Evolutionary conservation across 1,140 invertebrate species (phyloP).

Genomic region (Phymastichus coffea): DNA sequence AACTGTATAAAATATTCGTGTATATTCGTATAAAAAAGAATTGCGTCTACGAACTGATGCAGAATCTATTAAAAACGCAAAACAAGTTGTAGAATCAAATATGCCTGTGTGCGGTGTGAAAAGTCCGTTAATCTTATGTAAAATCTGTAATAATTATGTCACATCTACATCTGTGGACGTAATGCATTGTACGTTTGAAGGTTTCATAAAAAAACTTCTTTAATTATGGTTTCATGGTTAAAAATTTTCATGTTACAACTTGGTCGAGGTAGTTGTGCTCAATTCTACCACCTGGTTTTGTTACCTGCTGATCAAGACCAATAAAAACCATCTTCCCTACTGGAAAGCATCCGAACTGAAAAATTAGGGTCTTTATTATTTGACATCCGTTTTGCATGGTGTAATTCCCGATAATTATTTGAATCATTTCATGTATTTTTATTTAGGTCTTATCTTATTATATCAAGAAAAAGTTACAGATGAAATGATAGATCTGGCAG

Average conservation of each 20-base stretch:
- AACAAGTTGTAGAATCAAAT: background rate
- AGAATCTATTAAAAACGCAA: background rate
- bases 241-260: too few relatives aligned
- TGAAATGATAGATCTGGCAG: too few relatives aligned
- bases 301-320: slow-evolving; percentile 20
- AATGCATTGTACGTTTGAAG: too few relatives aligned
- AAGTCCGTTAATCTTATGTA: too few relatives aligned
- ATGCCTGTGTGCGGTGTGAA: too few relatives aligned
- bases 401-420: slow-evolving; percentile 19
- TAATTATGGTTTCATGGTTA: too few relatives aligned
- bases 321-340: slow-evolving; percentile 27
- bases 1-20: background rate
- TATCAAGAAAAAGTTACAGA: slow-evolving; percentile 14
- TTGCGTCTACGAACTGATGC: background rate
- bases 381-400: slow-evolving; percentile 10
- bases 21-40: slow-evolving; percentile 4
- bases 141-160: too few relatives aligned
- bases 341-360: slow-evolving; percentile 26
- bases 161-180: too few relatives aligned
- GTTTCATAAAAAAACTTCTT: too few relatives aligned
- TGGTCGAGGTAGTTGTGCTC: background rate
- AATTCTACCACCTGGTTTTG: slow-evolving; percentile 13
- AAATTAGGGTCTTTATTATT: slow-evolving; percentile 3
- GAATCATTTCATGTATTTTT: slow-evolving; percentile 24
- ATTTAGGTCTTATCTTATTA: slow-evolving; percentile 16